Conservation (phyloP, 2,888 invertebrate genomes). For the Erebia aethiops region DNA sequence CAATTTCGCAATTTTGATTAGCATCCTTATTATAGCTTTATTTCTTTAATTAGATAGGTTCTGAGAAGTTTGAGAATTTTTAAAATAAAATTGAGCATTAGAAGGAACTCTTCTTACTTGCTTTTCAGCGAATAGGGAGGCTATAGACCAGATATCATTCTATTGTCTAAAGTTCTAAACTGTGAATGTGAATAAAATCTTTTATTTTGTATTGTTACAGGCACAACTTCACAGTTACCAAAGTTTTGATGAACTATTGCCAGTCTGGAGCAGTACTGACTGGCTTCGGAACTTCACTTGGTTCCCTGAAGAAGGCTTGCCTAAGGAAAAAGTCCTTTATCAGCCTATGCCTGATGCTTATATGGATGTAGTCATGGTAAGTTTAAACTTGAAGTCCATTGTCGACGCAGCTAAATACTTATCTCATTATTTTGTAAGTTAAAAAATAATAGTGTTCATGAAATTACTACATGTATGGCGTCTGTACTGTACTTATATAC, state of each 20-base stretch:
- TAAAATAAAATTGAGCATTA: not conserved
- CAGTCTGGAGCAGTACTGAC: conserved; percentile 55
- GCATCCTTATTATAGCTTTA: conserved; percentile 14
- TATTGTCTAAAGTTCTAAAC: too few species aligned
- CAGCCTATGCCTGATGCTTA: conserved; percentile 55
- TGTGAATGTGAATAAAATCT: not conserved
- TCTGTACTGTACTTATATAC: not conserved
- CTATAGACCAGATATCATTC: too few species aligned
- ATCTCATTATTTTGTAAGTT: too few species aligned
- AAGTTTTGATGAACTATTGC: conserved; percentile 56
- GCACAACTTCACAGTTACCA: conserved; percentile 59
- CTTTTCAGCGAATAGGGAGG: not conserved
- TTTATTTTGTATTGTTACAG: conserved; percentile 62
- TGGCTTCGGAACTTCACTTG: conserved; percentile 64
- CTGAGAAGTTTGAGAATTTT: not conserved
- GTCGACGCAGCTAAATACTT: too few species aligned
- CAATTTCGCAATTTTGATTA: conserved; percentile 24
- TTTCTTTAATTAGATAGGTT: conserved; percentile 20
- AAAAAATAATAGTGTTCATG: not conserved
- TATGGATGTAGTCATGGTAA: conserved; percentile 63
- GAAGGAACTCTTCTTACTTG: not conserved
- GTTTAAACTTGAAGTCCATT: conserved; percentile 40
- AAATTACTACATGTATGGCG: not conserved
- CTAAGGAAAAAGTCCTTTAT: conserved; percentile 59
- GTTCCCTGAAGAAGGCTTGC: conserved; percentile 62